These are phyloP conservation scores for Lepidonotus clava DNA, from an alignment of 2,888 invertebrate species.

Conservation along the genomic window DNA sequence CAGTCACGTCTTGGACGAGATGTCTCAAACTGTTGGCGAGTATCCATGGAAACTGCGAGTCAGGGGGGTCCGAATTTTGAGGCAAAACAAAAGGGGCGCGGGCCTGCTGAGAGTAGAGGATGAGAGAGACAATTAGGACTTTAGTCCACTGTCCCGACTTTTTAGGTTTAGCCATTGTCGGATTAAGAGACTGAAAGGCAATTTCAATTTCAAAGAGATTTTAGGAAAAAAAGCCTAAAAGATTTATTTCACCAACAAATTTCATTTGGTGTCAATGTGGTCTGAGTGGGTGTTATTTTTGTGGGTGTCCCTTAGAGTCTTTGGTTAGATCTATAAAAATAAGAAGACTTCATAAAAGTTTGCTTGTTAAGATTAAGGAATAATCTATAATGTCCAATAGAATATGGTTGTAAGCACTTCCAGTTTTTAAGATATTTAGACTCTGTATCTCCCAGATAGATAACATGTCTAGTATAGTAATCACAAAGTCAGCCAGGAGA, in stretches of 20 bases:
- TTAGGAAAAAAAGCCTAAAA: background rate
- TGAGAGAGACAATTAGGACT: constrained; percentile 26
- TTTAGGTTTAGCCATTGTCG: background rate
- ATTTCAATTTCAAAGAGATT: constrained; percentile 25
- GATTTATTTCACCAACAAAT: constrained; percentile 13
- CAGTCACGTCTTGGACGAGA: constrained; percentile 38
- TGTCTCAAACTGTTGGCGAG: background rate
- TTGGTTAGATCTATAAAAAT: too few species aligned
- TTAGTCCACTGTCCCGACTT: background rate
- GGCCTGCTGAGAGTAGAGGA: background rate
- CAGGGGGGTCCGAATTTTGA: background rate
- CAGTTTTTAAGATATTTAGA: too few species aligned
- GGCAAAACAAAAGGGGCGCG: background rate
- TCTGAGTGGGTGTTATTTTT: background rate
- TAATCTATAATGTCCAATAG: background rate
- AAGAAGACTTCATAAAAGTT: too few species aligned
- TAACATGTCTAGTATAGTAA: too few species aligned
- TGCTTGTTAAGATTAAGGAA: background rate
- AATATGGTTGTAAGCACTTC: too few species aligned
- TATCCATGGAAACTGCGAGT: constrained; percentile 8
- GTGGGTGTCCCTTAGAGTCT: constrained; percentile 40
- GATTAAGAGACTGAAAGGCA: constrained; percentile 3
- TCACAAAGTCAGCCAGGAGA: too few species aligned
- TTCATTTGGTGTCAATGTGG: background rate
- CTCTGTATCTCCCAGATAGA: too few species aligned